These are phyloP conservation scores for Palythoa grandis DNA, from an alignment of 92 coral and sea anemone species.

Conservation along the genomic window DNA sequence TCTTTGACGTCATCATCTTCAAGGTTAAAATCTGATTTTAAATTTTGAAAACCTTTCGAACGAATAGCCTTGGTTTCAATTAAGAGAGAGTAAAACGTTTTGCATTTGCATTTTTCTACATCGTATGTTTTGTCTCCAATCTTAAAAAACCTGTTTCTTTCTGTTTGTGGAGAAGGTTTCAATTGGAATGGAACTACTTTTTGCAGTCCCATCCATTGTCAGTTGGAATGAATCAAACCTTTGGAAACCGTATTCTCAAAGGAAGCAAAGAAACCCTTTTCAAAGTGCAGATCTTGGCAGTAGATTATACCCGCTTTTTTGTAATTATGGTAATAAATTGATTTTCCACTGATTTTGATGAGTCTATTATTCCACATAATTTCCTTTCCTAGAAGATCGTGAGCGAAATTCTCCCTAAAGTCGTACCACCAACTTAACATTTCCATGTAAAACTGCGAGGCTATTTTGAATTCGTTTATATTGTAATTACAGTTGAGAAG, in stretches of 20 bases:
- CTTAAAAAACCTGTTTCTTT: background rate
- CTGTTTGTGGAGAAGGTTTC: background rate
- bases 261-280: slow-evolving; percentile 27
- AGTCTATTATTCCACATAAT: slow-evolving; percentile 5
- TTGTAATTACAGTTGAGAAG: slow-evolving; percentile 15
- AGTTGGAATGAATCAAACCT: slow-evolving; percentile 1
- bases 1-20: slow-evolving; percentile 18
- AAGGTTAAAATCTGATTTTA: slow-evolving; percentile 36
- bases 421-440: slow-evolving; percentile 28
- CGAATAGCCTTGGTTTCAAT: slow-evolving; percentile 18
- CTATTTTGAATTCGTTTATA: slow-evolving; percentile 27
- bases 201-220: slow-evolving; percentile 20
- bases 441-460: slow-evolving; percentile 25
- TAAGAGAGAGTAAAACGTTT: slow-evolving; percentile 9
- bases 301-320: slow-evolving; percentile 1
- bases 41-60: slow-evolving; percentile 15
- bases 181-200: background rate
- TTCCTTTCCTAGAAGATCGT: background rate
- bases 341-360: slow-evolving; percentile 24
- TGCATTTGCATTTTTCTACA: slow-evolving; percentile 18
- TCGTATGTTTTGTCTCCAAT: background rate
- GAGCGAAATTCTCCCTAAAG: slow-evolving; percentile 18
- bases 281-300: slow-evolving; percentile 17
- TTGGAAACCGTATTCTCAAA: slow-evolving; percentile 9
- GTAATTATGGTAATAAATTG: slow-evolving; percentile 18